A percentile compares a stretch with the other conserved stretches of the same genome.
Evolutionary conservation across 2,113 vertebrate genomes (phyloP).

Genomic region (Carassius carassius): DNA sequence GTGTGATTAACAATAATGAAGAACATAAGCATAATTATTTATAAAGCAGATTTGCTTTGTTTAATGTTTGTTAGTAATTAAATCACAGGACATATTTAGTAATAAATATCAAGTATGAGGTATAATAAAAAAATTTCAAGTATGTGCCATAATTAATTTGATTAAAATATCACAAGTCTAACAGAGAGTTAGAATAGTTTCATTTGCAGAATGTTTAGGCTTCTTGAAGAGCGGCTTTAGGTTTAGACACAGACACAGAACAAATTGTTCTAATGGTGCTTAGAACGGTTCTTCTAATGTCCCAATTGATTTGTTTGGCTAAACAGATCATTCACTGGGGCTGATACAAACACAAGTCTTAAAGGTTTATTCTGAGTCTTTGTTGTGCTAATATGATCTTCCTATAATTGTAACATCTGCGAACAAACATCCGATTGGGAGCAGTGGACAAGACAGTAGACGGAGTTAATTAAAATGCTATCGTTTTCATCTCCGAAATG

Average conservation of each 20-base stretch:
- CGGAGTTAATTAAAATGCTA: conserved; percentile 59
- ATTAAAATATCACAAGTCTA: background rate
- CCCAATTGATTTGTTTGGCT: conserved; percentile 44
- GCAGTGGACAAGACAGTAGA: conserved; percentile 40
- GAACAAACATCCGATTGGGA: conserved; percentile 52
- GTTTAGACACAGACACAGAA: conserved; percentile 1
- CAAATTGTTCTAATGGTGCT: conserved; percentile 42
- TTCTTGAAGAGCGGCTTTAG: conserved; percentile 10
- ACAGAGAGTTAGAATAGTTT: no score
- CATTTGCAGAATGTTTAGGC: background rate
- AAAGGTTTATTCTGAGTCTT: conserved; percentile 34
- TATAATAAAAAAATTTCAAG: no score
- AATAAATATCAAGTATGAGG: no score
- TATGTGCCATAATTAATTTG: background rate
- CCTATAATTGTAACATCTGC: conserved; percentile 39
- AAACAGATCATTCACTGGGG: conserved; percentile 15
- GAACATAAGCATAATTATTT: background rate
- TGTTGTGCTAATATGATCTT: conserved; percentile 45
- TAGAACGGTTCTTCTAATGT: conserved; percentile 38
- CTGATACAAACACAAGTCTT: conserved; percentile 45
- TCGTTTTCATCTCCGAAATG: conserved; percentile 47
- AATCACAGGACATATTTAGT: background rate
- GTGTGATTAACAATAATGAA: background rate
- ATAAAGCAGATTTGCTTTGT: background rate
- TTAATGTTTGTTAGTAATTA: conserved; percentile 17